A percentile compares a stretch with the other conserved stretches of the same genome.
Conservation (phyloP, 2,797 vertebrate species). For the Urosaurus nigricauda region DNA sequence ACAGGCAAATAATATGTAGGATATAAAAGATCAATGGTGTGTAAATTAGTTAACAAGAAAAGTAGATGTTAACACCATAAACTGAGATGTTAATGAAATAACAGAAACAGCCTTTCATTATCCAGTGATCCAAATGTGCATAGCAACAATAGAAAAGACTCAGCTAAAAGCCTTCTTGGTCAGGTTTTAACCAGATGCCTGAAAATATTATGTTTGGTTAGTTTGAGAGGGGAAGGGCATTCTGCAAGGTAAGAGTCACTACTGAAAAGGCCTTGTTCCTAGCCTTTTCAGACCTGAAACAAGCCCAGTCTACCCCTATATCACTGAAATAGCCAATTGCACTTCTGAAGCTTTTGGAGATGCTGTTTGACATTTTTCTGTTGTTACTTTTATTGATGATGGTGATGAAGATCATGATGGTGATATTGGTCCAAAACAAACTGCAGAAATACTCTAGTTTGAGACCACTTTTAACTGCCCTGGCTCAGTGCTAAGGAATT, state of each 20-base stretch:
- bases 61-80: not conserved
- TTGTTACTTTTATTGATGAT: no score
- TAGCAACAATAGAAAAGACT: not conserved
- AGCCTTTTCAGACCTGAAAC: no score
- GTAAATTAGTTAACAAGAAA: not conserved
- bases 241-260: not conserved
- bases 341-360: no score
- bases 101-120: not conserved
- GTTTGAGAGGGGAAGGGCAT: not conserved
- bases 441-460: no score
- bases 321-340: no score
- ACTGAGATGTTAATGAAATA: not conserved
- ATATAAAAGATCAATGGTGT: not conserved
- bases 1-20: not conserved
- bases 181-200: not conserved
- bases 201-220: no score
- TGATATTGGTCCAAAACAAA: no score
- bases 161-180: not conserved
- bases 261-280: not conserved
- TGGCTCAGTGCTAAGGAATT: no score
- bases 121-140: not conserved
- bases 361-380: no score
- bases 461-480: no score
- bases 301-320: no score
- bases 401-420: no score